Percentiles rank a stretch among this genome's conserved stretches.
Evolutionary conservation across 1,140 invertebrate species (phyloP).

Genomic region (Diorhabda elongata): DNA sequence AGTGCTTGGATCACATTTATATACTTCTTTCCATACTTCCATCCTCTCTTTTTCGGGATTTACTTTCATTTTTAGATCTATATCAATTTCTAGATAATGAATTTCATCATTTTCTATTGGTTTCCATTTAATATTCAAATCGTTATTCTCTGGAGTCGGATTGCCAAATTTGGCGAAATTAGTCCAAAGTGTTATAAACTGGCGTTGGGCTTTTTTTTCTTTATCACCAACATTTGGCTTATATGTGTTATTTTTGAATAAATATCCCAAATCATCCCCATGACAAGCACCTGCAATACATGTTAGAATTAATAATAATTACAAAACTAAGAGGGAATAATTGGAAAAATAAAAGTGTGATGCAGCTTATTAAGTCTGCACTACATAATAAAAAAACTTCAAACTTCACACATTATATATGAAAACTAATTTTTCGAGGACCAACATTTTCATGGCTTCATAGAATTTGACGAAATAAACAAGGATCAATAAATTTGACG

Average conservation of each 20-base stretch:
- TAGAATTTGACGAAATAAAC: too few species aligned
- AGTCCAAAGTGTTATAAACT: slow-evolving; percentile 50
- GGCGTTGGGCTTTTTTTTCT: slow-evolving; percentile 44
- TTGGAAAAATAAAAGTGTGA: too few species aligned
- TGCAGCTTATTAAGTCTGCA: too few species aligned
- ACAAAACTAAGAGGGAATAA: too few species aligned
- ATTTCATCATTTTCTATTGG: slow-evolving; percentile 47
- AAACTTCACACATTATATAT: too few species aligned
- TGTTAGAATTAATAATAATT: too few species aligned
- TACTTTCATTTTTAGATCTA: background rate
- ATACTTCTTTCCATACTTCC: slow-evolving; percentile 5
- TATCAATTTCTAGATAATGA: slow-evolving; percentile 21
- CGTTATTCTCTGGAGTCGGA: slow-evolving; percentile 44
- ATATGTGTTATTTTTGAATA: slow-evolving; percentile 53
- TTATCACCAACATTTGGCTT: too few species aligned
- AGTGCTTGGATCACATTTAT: background rate
- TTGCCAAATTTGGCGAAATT: slow-evolving; percentile 55
- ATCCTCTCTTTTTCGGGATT: slow-evolving; percentile 4
- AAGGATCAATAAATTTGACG: too few species aligned
- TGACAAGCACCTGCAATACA: slow-evolving; percentile 58
- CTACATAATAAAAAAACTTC: too few species aligned
- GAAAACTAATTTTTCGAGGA: too few species aligned
- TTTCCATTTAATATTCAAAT: slow-evolving; percentile 47
- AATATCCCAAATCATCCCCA: slow-evolving; percentile 60
- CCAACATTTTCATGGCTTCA: too few species aligned